Evolutionary conservation across 2,888 invertebrate species (phyloP).

Genomic region (Phania funesta): DNA sequence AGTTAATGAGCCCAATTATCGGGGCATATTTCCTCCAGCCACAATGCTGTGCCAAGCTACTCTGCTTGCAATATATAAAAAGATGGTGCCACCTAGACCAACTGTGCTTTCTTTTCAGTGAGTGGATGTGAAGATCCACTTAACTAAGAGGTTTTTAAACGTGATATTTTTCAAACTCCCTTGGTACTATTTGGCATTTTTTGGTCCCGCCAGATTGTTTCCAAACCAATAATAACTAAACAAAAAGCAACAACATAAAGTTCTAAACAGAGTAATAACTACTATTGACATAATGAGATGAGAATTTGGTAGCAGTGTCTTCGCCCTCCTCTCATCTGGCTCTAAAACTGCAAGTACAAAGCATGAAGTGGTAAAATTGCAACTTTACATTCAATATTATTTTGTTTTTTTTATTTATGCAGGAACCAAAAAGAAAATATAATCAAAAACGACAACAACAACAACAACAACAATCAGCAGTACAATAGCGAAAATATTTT

Average conservation of each 20-base stretch:
- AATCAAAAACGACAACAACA: slow-evolving; percentile 6
- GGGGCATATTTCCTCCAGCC: too few relatives aligned
- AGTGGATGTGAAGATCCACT: too few relatives aligned
- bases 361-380: slow-evolving; percentile 6
- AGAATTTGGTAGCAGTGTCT: slow-evolving; percentile 5
- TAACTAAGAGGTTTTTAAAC: too few relatives aligned
- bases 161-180: too few relatives aligned
- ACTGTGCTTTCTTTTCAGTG: too few relatives aligned
- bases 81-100: too few relatives aligned
- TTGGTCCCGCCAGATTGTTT: too few relatives aligned
- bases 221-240: too few relatives aligned
- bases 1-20: too few relatives aligned
- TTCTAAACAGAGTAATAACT: slow-evolving; percentile 39
- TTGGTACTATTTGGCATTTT: too few relatives aligned
- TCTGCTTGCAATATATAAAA: too few relatives aligned
- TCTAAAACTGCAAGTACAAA: neutral
- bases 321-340: neutral
- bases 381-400: neutral
- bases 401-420: neutral
- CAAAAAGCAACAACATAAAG: neutral
- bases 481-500: neutral
- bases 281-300: slow-evolving; percentile 50
- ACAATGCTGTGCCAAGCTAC: too few relatives aligned
- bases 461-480: slow-evolving; percentile 19
- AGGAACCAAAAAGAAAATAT: neutral